Evolutionary conservation across 2,888 invertebrate genomes (phyloP).

Genomic region (Seladonia tumulorum): DNA sequence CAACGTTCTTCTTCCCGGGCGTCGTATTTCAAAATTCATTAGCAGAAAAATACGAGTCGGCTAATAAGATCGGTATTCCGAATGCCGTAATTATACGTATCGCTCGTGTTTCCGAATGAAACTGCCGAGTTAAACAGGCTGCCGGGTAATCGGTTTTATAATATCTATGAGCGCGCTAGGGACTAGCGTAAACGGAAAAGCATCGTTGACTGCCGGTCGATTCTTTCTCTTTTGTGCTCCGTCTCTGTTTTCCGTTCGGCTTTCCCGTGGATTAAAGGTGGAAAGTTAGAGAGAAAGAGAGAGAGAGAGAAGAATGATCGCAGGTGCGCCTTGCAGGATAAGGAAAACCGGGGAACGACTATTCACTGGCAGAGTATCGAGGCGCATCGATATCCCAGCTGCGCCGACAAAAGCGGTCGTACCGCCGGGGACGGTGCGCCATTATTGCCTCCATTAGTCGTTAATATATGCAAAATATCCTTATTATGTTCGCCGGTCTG

Average conservation of each 20-base stretch:
- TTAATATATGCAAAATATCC: conserved; percentile 83
- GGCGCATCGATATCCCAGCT: conserved; percentile 49
- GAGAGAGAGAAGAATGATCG: conserved; percentile 21
- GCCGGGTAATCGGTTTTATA: conserved; percentile 42
- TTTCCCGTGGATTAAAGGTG: not conserved
- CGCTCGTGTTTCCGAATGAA: conserved; percentile 18
- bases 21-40: conserved; percentile 54
- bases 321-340: conserved; percentile 51
- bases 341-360: conserved; percentile 33
- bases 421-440: conserved; percentile 68
- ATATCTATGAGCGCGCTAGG: conserved; percentile 7
- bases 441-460: conserved; percentile 79
- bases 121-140: conserved; percentile 14
- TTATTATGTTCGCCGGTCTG: conserved; percentile 76
- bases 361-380: conserved; percentile 18
- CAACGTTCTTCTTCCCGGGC: conserved; percentile 9
- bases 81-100: conserved; percentile 45
- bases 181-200: conserved; percentile 47
- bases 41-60: conserved; percentile 40
- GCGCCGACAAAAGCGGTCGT: conserved; percentile 76
- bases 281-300: not conserved
- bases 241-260: not conserved
- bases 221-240: not conserved
- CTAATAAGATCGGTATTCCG: conserved; percentile 51
- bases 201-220: conserved; percentile 20